Conservation (phyloP, 1,140 invertebrate genomes). For the Babylonia areolata region DNA sequence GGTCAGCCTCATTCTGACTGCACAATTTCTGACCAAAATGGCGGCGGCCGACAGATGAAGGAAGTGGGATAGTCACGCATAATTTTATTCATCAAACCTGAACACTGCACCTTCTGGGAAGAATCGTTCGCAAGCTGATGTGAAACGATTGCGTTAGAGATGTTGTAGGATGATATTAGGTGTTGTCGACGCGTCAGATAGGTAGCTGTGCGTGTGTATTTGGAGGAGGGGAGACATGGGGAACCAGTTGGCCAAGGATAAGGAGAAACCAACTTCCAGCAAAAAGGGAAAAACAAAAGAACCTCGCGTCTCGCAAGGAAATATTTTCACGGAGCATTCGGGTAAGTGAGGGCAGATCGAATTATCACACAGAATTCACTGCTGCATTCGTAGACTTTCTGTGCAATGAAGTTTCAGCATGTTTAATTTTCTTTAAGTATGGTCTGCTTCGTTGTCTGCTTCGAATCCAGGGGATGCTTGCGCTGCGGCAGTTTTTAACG, state of each 20-base stretch:
- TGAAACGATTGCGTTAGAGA: constrained; percentile 36
- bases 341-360: constrained; percentile 44
- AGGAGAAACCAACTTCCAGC: constrained; percentile 42
- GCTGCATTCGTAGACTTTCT: background rate
- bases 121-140: constrained; percentile 20
- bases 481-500: too few species aligned
- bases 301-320: constrained; percentile 39
- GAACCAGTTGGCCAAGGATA: constrained; percentile 56
- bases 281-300: constrained; percentile 62
- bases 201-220: constrained; percentile 32
- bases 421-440: background rate
- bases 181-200: constrained; percentile 31
- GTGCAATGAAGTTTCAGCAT: background rate
- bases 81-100: constrained; percentile 31
- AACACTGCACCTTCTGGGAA: background rate
- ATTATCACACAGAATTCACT: background rate
- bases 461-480: background rate
- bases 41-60: constrained; percentile 59
- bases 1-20: constrained; percentile 41
- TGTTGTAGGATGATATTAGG: constrained; percentile 42
- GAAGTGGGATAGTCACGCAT: constrained; percentile 47
- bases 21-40: constrained; percentile 53
- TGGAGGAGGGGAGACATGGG: constrained; percentile 50
- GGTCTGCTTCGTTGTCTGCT: background rate
- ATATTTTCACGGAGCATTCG: constrained; percentile 37